phyloP scores from a whole-genome alignment of 2,888 invertebrate species.

The Chrysotoxum bicinctum region DNA sequence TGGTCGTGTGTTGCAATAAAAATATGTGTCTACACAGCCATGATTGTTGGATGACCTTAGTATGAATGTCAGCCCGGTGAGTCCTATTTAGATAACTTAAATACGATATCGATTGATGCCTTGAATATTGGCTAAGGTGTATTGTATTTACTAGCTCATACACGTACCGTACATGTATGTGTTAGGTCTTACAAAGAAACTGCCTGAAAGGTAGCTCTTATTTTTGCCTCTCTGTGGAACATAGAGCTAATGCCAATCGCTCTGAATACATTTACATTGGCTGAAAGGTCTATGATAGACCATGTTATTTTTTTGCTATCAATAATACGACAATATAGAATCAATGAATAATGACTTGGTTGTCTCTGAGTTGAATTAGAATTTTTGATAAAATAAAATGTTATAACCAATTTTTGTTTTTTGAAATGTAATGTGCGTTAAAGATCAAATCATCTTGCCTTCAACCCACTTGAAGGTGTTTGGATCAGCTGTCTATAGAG shows the following conservation, averaged over 20 bases:
- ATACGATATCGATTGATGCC: conserved; percentile 69
- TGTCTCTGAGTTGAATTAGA: neutral
- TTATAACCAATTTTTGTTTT: neutral
- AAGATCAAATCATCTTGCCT: neutral
- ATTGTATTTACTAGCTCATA: neutral
- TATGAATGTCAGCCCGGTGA: conserved; percentile 63
- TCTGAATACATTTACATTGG: neutral
- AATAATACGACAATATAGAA: neutral
- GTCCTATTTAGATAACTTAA: conserved; percentile 70
- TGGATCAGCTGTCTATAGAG: too few relatives aligned
- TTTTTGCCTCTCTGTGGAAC: neutral
- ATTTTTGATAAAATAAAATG: neutral
- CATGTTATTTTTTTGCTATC: neutral
- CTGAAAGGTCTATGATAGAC: neutral
- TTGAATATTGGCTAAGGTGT: conserved; percentile 54
- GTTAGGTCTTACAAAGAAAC: neutral
- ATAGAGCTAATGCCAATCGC: neutral
- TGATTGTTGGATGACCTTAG: conserved; percentile 59
- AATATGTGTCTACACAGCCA: conserved; percentile 35
- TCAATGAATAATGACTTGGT: neutral
- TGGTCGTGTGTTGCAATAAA: conserved; percentile 56
- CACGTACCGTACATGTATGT: neutral
- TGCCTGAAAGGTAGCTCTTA: neutral
- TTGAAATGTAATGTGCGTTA: neutral
- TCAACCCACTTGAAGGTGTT: too few relatives aligned